Evolutionary conservation across 2,888 invertebrate genomes (phyloP).

Genomic region (Drosophila quinaria): DNA sequence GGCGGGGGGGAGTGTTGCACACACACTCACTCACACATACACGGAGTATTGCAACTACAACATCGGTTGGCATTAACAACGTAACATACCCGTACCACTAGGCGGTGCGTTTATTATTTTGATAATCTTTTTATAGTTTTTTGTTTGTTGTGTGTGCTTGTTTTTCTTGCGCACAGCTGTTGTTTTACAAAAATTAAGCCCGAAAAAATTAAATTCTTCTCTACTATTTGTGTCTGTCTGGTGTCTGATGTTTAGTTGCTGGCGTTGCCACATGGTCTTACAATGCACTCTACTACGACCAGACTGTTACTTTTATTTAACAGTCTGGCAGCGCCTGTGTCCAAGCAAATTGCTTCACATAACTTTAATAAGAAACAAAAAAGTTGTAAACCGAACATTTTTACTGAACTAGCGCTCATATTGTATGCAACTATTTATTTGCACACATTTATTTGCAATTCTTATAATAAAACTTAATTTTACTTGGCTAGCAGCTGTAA

Average conservation of each 20-base stretch:
- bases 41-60: conserved; percentile 27
- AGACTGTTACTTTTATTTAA: background rate
- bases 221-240: conserved; percentile 52
- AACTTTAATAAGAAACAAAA: background rate
- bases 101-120: background rate
- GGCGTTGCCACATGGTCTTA: conserved; percentile 32
- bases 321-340: conserved; percentile 1
- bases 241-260: conserved; percentile 49
- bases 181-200: conserved; percentile 34
- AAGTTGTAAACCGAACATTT: background rate
- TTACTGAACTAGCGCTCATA: background rate
- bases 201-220: conserved; percentile 55
- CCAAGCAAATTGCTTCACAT: background rate
- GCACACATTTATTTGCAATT: background rate
- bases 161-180: conserved; percentile 14
- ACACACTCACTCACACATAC: conserved; percentile 16
- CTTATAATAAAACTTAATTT: background rate
- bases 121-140: conserved; percentile 4
- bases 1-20: conserved; percentile 25
- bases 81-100: conserved; percentile 7
- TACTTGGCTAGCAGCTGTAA: background rate
- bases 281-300: background rate
- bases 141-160: conserved; percentile 1
- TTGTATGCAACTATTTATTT: background rate
- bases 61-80: conserved; percentile 46